Percentiles rank a stretch among this genome's conserved stretches.
Conservation (phyloP, 1,140 invertebrate species). For the Arion vulgaris region DNA sequence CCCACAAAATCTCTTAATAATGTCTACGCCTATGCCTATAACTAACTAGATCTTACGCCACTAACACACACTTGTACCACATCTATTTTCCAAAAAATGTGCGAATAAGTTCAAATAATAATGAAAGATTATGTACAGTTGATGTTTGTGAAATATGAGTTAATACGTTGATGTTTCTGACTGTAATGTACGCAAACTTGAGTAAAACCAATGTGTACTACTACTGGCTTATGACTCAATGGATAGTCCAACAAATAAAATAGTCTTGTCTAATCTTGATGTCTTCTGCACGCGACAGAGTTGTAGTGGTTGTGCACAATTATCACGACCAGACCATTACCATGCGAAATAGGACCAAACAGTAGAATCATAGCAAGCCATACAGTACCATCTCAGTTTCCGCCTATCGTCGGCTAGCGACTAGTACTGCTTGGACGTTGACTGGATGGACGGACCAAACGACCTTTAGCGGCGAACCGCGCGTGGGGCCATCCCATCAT, state of each 20-base stretch:
- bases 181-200: no score
- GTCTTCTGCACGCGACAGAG: neutral
- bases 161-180: no score
- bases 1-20: neutral
- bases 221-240: no score
- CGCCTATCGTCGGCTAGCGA: conserved; percentile 12
- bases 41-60: neutral
- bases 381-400: neutral
- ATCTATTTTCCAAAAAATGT: no score
- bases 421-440: neutral
- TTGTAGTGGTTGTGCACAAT: neutral
- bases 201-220: no score
- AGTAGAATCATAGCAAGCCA: neutral
- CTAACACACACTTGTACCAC: neutral
- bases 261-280: no score
- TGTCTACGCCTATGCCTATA: neutral
- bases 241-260: no score
- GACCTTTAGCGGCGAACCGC: neutral
- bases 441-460: conserved; percentile 1
- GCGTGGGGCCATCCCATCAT: conserved; percentile 11
- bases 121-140: no score
- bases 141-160: no score
- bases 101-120: no score
- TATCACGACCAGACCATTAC: neutral
- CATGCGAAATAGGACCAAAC: neutral